These are phyloP conservation scores for Hydroisotoma schaefferi DNA, from an alignment of 2,888 invertebrate species.

Conservation along the genomic window DNA sequence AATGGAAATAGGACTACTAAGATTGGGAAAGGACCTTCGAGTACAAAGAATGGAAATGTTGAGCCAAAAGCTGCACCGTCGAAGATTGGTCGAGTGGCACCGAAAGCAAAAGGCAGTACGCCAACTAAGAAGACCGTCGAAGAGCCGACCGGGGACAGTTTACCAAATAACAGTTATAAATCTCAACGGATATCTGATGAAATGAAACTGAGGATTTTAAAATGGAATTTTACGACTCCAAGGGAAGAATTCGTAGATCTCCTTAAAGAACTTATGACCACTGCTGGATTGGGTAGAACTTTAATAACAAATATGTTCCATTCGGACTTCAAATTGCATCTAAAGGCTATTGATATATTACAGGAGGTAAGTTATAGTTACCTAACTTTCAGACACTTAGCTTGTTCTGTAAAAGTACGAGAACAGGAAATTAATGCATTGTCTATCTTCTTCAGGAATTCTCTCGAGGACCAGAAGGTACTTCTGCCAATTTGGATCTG, in stretches of 20 bases:
- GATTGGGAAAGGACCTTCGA: too few relatives aligned
- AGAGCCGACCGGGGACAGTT: constrained; percentile 44
- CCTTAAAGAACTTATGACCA: constrained; percentile 82
- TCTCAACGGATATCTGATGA: constrained; percentile 92
- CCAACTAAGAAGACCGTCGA: constrained; percentile 72
- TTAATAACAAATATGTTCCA: constrained; percentile 91
- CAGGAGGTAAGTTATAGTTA: constrained; percentile 62
- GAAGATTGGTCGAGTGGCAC: constrained; percentile 17
- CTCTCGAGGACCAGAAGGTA: constrained; percentile 69
- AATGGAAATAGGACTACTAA: too few relatives aligned
- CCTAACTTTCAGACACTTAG: too few relatives aligned
- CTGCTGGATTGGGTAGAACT: constrained; percentile 74
- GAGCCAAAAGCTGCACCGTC: constrained; percentile 6
- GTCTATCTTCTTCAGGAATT: constrained; percentile 68
- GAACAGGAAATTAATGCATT: too few relatives aligned
- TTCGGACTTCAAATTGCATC: constrained; percentile 86
- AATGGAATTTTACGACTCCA: constrained; percentile 93
- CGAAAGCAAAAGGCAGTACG: constrained; percentile 31
- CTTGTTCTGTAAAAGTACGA: too few relatives aligned
- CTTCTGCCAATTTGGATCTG: constrained; percentile 87
- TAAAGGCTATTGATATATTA: constrained; percentile 89
- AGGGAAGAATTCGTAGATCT: constrained; percentile 91
- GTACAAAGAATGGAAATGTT: too few relatives aligned
- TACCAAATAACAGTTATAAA: constrained; percentile 80
- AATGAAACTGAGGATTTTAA: constrained; percentile 79